These are phyloP conservation scores for Marronus borbonicus DNA, from an alignment of 2,888 invertebrate genomes.

Conservation along the genomic window DNA sequence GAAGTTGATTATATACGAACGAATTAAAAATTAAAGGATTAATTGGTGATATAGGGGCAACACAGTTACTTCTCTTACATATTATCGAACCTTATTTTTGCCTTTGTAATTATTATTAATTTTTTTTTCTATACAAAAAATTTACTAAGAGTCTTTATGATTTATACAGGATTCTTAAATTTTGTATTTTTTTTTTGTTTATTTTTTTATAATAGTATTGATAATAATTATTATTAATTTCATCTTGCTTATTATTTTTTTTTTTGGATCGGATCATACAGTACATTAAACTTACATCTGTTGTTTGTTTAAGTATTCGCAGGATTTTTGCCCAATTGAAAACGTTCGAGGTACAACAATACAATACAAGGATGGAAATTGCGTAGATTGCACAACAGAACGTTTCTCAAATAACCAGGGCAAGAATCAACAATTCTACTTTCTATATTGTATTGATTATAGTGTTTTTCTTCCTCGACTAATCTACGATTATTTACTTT, in stretches of 20 bases:
- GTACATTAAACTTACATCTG: slow-evolving; percentile 60
- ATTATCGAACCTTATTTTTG: neutral
- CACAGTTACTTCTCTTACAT: neutral
- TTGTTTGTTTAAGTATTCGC: slow-evolving; percentile 47
- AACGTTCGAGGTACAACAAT: slow-evolving; percentile 8
- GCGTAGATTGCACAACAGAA: too few relatives aligned
- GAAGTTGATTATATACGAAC: too few relatives aligned
- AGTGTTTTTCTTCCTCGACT: slow-evolving; percentile 42
- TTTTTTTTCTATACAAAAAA: slow-evolving; percentile 52
- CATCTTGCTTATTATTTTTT: slow-evolving; percentile 35
- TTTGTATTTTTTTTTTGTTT: slow-evolving; percentile 35
- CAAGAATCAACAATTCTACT: slow-evolving; percentile 42
- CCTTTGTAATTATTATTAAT: neutral
- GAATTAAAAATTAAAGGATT: too few relatives aligned
- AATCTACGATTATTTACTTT: slow-evolving; percentile 49
- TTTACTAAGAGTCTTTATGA: slow-evolving; percentile 48
- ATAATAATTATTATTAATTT: slow-evolving; percentile 17
- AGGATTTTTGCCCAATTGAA: slow-evolving; percentile 18
- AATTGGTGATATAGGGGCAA: neutral
- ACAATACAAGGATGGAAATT: neutral
- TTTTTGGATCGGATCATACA: slow-evolving; percentile 62
- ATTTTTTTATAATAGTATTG: slow-evolving; percentile 19
- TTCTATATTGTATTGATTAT: slow-evolving; percentile 51
- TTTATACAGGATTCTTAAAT: slow-evolving; percentile 52
- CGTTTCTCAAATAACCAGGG: neutral